Conservation (phyloP, 1,140 invertebrate genomes). For the Lysiphlebus fabarum region DNA sequence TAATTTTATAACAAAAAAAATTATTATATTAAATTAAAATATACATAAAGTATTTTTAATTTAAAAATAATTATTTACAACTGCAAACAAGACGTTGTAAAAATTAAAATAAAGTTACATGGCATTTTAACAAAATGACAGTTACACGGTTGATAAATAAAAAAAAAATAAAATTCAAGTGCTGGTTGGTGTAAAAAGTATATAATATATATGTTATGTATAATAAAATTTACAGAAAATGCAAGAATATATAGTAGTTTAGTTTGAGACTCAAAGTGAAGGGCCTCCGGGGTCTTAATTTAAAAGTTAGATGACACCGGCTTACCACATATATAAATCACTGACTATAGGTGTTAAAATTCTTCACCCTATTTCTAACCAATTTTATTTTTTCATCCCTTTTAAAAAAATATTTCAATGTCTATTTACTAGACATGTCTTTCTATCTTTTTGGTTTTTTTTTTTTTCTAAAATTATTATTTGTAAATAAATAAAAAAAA, state of each 20-base stretch:
- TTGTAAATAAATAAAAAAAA: too few relatives aligned
- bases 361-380: neutral
- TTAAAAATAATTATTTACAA: too few relatives aligned
- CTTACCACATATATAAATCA: conserved; percentile 35
- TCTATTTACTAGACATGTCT: neutral
- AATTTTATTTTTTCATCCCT: neutral
- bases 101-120: too few relatives aligned
- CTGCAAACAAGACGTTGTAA: too few relatives aligned
- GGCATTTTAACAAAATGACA: too few relatives aligned
- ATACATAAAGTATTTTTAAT: too few relatives aligned
- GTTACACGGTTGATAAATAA: neutral
- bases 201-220: neutral
- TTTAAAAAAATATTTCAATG: neutral
- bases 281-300: conserved; percentile 34
- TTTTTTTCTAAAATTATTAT: neutral
- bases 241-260: neutral
- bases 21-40: too few relatives aligned
- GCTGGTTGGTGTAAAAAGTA: neutral
- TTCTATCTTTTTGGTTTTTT: too few relatives aligned
- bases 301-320: conserved; percentile 42
- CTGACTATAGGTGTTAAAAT: conserved; percentile 3
- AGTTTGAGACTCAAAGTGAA: conserved; percentile 1
- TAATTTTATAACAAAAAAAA: too few relatives aligned
- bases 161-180: neutral
- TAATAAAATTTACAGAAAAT: too few relatives aligned